These are phyloP conservation scores for Chloroclystis v-ata DNA, from an alignment of 2,888 invertebrate genomes.

Conservation along the genomic window DNA sequence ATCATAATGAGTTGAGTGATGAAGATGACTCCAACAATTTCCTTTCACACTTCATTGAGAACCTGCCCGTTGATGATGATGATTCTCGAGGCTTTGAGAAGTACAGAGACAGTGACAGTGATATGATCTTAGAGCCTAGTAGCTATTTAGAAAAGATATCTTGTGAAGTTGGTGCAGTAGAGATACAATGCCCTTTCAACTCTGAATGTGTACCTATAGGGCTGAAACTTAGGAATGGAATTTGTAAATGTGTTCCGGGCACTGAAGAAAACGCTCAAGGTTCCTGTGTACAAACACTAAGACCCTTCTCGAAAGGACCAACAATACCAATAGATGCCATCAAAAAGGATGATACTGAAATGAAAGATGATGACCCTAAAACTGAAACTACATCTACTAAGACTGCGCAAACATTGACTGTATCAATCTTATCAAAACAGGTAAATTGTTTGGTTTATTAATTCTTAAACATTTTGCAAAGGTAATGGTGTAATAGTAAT, in stretches of 20 bases:
- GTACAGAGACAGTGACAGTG: slow-evolving; percentile 61
- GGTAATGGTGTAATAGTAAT: no score
- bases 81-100: slow-evolving; percentile 56
- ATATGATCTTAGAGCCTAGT: slow-evolving; percentile 72
- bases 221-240: slow-evolving; percentile 79
- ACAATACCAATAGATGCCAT: slow-evolving; percentile 51
- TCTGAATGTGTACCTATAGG: slow-evolving; percentile 82
- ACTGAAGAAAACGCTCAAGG: slow-evolving; percentile 71
- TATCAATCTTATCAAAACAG: slow-evolving; percentile 86
- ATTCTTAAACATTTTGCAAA: no score
- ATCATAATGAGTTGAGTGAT: slow-evolving; percentile 50
- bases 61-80: slow-evolving; percentile 63
- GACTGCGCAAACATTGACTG: slow-evolving; percentile 82
- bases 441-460: slow-evolving; percentile 60
- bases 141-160: slow-evolving; percentile 71
- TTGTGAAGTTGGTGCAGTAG: slow-evolving; percentile 79
- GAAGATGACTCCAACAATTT: slow-evolving; percentile 61
- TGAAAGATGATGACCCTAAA: slow-evolving; percentile 46
- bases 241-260: slow-evolving; percentile 84
- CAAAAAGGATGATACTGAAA: slow-evolving; percentile 52
- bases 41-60: slow-evolving; percentile 61
- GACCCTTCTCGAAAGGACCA: slow-evolving; percentile 66
- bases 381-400: slow-evolving; percentile 62
- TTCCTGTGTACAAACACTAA: slow-evolving; percentile 48
- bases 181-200: slow-evolving; percentile 78